These are phyloP conservation scores for Plusia festucae DNA, from an alignment of 2,888 invertebrate species.

Conservation along the genomic window DNA sequence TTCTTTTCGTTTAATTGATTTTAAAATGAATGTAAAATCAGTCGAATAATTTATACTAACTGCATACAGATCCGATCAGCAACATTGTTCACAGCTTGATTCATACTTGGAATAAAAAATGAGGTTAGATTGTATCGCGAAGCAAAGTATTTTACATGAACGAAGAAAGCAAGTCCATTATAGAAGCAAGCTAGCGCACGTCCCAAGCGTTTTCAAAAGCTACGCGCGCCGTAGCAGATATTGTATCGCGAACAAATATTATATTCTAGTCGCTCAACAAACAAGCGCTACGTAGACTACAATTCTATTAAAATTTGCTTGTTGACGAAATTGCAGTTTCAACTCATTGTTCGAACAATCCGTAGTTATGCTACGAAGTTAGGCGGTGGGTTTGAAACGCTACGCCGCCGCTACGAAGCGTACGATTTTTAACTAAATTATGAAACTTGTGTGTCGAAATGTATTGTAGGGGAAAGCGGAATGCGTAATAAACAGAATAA, in stretches of 20 bases:
- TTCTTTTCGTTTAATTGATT: no score
- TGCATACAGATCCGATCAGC: conserved; percentile 1
- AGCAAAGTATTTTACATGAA: conserved; percentile 25
- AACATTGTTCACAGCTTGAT: not conserved
- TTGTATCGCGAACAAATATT: conserved; percentile 50
- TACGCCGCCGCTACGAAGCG: conserved; percentile 31
- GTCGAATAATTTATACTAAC: not conserved
- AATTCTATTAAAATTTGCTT: conserved; percentile 59
- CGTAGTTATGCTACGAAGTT: conserved; percentile 53
- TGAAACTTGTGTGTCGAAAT: conserved; percentile 31
- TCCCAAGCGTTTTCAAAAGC: conserved; percentile 48
- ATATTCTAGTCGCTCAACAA: conserved; percentile 50
- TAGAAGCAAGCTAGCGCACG: conserved; percentile 39
- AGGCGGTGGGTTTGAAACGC: conserved; percentile 16
- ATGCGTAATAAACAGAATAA: conserved; percentile 25
- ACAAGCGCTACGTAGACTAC: conserved; percentile 44
- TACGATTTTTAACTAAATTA: conserved; percentile 51
- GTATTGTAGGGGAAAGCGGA: conserved; percentile 24
- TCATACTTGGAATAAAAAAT: not conserved
- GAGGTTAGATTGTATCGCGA: not conserved
- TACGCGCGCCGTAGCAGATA: conserved; percentile 44
- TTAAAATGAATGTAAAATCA: not conserved
- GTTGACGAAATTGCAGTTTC: conserved; percentile 56
- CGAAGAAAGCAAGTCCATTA: conserved; percentile 23
- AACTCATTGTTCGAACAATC: conserved; percentile 47